These are phyloP conservation scores for Drepanosiphum platanoidis DNA, from an alignment of 2,888 invertebrate species.

Conservation along the genomic window DNA sequence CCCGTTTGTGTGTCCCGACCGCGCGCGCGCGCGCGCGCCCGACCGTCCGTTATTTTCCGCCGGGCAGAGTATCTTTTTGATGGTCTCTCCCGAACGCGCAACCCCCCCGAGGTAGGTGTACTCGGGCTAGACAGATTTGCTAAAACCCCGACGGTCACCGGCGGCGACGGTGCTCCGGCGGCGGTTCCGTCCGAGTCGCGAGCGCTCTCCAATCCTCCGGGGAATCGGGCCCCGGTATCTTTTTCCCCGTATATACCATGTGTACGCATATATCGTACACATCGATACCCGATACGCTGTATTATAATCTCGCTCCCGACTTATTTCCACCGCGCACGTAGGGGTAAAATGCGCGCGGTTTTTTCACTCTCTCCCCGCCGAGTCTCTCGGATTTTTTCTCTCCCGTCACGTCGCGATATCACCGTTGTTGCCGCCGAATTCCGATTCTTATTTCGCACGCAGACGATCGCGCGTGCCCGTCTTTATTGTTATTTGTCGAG, in stretches of 20 bases:
- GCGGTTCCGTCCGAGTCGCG: background rate
- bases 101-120: constrained; percentile 46
- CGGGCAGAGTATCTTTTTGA: constrained; percentile 16
- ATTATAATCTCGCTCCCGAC: background rate
- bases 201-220: constrained; percentile 12
- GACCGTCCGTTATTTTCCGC: background rate
- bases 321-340: constrained; percentile 3
- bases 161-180: constrained; percentile 1
- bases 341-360: background rate
- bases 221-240: constrained; percentile 22
- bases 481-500: no score
- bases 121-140: constrained; percentile 55
- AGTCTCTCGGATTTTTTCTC: background rate
- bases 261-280: background rate
- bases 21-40: background rate
- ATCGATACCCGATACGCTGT: background rate
- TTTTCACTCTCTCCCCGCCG: background rate
- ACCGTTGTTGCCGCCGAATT: constrained; percentile 14
- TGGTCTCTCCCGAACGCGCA: background rate
- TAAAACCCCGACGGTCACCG: constrained; percentile 41
- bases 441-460: constrained; percentile 1
- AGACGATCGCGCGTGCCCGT: no score
- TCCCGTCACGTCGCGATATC: constrained; percentile 32
- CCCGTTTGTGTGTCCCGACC: constrained; percentile 2
- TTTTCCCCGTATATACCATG: constrained; percentile 25